Evolutionary conservation across 2,888 invertebrate genomes (phyloP), one percentile per base, ranked within the genome.

Genomic region (Abrostola triplasia): DNA sequence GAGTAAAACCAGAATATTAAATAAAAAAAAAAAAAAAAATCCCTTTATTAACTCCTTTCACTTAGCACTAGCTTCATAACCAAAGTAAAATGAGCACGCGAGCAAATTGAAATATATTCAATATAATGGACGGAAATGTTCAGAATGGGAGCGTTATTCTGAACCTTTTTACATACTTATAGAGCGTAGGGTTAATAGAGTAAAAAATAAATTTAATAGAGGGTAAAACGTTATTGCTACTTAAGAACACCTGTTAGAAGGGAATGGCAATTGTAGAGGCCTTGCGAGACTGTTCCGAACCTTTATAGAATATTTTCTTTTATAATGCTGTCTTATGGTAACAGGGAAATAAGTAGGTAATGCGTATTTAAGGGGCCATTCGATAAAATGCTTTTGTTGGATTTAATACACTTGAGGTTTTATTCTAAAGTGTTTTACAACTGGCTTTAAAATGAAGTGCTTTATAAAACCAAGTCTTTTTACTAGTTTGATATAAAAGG

Each of bases 191-290:
- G 56, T 68, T 70, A 66, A 76, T 69, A 73, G 64, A 59, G 77
- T 62, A 64, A 64, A 67, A 79, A 76, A 79, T 79, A 79, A 67
- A 76, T 77, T 79, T 76, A 76, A 73, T 69, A 70, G 68, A 62
- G 70, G 77, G 73, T 70, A 55, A 61, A 76, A 67, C 57, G 61
- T 76, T 76, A 77, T 73, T 51, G 77, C 64, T 70, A 76, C 77
- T 77, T 79, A 73, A 58, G 64, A 76, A 69, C 80, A 77, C 77
- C 77, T 79, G 77, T 35, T 70, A 65, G 52, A 64, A 55, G 42
- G 64, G 51, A 79, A 68, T 41, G 59, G 63, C 67, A 60, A 68
- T 70, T 38, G 62, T 54, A 68, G 67, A 68, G 50, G 54, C 58
- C 59, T 57, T 62, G 51, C 36, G 59, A 60, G 59, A 55, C 57